Base-by-base conservation (phyloP, 2,797 vertebrate genomes). In the Eidolon dupreanum region DNA sequence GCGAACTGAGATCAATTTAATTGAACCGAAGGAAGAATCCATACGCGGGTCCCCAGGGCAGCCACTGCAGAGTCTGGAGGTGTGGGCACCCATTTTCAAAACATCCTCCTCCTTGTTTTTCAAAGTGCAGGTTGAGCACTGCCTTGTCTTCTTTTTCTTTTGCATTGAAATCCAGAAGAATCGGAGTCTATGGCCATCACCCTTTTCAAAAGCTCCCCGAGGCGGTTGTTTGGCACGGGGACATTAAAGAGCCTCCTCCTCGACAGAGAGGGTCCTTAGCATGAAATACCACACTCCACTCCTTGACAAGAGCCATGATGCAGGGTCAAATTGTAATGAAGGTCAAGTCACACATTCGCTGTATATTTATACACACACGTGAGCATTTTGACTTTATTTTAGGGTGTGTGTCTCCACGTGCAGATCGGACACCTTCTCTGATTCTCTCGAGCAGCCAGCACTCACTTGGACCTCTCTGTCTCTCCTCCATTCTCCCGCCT, bases 1-100 rank as follows among this genome's bases (percentile, higher is more conserved):
- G 0, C 71, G 61, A 87, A 46, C 19, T 78, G 53, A 90, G 93
- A 92, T 92, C 46, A 70, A 53, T 95, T 70, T 63, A 46, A 55
- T 9, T 41, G 51, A 68, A 55, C 33, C 4, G 55, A 83, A 41
- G 6, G 22, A 36, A 24, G 36, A 73, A 84, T 93, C 49, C 82
- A 33, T 24, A 46, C 6, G 15, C 4, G 3, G 11, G 8, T 85
- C 41, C 36, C 66, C 11, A 11, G 41, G 46, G 49, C 20, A 33
- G 63, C 17, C n/a, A 31, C 20, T 70, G 5, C 19, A 13, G 57
- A n/a, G 36, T 59, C 41, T 68, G 15, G 59, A 82, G 68, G 13
- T 31, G 6, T 38, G 84, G 43, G 15, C 31, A 41, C 11, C 61
- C 3, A 73, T 36, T 75, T 68, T 59, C 3, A 5, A 53, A 82